These are phyloP conservation scores for Calameuta filiformis DNA, from an alignment of 2,888 invertebrate species.

Conservation along the genomic window DNA sequence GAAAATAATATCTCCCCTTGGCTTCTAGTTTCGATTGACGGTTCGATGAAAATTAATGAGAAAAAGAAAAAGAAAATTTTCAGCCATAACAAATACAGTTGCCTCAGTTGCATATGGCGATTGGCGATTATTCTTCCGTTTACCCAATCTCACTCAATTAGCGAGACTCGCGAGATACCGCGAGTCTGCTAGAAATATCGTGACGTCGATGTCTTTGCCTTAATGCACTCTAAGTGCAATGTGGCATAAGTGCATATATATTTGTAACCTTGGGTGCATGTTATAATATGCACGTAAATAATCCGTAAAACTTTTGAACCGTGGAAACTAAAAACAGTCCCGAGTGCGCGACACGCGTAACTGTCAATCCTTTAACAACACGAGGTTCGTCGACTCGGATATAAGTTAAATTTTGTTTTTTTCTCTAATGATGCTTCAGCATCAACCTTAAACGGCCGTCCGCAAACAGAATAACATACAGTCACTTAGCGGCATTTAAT, in stretches of 20 bases:
- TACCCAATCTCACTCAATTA: background rate
- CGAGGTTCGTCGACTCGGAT: background rate
- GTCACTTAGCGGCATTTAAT: conserved; percentile 35
- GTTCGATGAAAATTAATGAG: background rate
- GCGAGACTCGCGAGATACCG: background rate
- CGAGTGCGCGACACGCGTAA: background rate
- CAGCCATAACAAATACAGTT: background rate
- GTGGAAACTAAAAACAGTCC: background rate
- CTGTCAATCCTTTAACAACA: background rate
- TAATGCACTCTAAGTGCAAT: background rate
- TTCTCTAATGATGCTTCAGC: background rate
- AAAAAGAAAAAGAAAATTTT: background rate
- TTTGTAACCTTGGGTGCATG: background rate
- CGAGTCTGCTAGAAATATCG: background rate
- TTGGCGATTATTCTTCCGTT: background rate
- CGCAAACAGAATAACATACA: conserved; percentile 43
- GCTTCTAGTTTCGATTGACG: background rate
- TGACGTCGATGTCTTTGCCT: background rate
- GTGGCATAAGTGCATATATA: background rate
- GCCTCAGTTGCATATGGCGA: background rate
- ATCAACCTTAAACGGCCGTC: conserved; percentile 22
- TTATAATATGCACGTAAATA: background rate
- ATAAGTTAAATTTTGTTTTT: background rate
- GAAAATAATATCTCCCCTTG: conserved; percentile 27
- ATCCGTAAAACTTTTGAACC: background rate